Evolutionary conservation across 2,797 vertebrate genomes (phyloP).

Genomic region (Eospalax fontanierii): DNA sequence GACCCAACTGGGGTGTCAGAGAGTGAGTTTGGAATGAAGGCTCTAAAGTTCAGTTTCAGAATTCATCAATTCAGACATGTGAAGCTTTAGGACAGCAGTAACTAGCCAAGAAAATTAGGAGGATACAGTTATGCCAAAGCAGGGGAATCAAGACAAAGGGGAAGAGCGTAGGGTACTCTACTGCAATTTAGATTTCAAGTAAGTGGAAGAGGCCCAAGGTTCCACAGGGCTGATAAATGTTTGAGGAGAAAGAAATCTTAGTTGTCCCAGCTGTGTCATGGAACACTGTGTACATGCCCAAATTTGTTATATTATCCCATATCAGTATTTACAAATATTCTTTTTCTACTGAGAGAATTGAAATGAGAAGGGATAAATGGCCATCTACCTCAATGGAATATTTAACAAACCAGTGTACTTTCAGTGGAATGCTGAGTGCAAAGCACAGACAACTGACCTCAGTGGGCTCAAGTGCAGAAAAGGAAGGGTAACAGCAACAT

Average conservation of each 20-base stretch:
- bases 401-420: too few species aligned
- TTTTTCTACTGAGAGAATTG: too few species aligned
- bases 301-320: neutral
- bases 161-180: neutral
- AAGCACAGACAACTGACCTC: neutral
- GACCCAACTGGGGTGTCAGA: neutral
- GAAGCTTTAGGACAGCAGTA: neutral
- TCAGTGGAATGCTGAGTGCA: neutral
- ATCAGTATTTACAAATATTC: neutral
- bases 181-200: neutral
- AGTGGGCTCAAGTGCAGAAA: neutral
- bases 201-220: neutral
- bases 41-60: neutral
- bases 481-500: neutral
- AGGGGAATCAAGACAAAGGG: neutral
- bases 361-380: too few species aligned
- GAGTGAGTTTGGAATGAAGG: neutral
- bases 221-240: neutral
- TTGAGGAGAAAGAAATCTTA: neutral
- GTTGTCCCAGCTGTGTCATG: too few species aligned
- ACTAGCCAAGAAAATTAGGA: neutral
- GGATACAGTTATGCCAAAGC: neutral
- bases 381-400: too few species aligned
- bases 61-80: neutral
- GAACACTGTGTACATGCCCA: neutral